phyloP scores from a whole-genome alignment of 2,888 invertebrate species.

The Orthosia gracilis region DNA sequence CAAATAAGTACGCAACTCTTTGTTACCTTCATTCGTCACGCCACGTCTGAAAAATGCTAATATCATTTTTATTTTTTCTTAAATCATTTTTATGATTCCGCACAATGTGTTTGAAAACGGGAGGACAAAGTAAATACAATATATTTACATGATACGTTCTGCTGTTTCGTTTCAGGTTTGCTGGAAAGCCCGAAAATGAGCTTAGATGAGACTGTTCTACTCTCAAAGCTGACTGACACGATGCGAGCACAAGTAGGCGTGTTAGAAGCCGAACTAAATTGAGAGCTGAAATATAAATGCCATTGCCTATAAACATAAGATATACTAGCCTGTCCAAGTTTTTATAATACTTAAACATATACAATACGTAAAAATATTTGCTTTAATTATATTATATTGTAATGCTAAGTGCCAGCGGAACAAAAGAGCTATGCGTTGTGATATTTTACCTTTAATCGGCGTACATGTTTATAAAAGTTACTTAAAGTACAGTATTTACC shows the following conservation, averaged over 20 bases:
- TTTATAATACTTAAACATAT: constrained; percentile 43
- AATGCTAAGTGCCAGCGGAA: constrained; percentile 75
- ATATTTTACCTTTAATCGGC: constrained; percentile 69
- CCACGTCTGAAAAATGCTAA: constrained; percentile 47
- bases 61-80: constrained; percentile 25
- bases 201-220: constrained; percentile 93
- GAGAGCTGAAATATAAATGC: constrained; percentile 47
- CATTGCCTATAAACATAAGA: constrained; percentile 53
- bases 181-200: constrained; percentile 93
- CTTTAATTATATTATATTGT: constrained; percentile 71
- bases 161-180: constrained; percentile 87
- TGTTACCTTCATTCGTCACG: constrained; percentile 35
- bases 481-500: constrained; percentile 85
- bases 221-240: constrained; percentile 94
- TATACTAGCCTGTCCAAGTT: constrained; percentile 53
- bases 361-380: constrained; percentile 60
- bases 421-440: constrained; percentile 69
- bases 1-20: constrained; percentile 47
- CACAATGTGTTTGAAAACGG: not conserved
- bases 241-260: constrained; percentile 94
- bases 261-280: constrained; percentile 71
- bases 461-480: constrained; percentile 67
- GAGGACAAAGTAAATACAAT: too few species aligned
- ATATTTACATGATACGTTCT: not conserved
- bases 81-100: constrained; percentile 33